Evolutionary conservation across 2,888 invertebrate genomes (phyloP).

Genomic region (Anagyrus pseudococci): DNA sequence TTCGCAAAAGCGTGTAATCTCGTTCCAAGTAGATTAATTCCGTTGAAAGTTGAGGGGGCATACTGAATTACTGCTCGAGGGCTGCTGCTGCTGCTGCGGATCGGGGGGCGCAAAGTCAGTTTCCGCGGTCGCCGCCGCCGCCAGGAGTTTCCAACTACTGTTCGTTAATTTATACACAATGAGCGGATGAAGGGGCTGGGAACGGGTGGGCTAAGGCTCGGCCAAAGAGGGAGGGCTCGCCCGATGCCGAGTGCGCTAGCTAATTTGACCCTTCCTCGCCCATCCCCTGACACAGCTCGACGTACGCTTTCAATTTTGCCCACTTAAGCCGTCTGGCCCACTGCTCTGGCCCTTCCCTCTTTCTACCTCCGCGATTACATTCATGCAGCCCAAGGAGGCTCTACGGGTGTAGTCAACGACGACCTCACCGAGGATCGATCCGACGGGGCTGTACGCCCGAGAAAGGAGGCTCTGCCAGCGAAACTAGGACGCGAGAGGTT

Average conservation of each 20-base stretch:
- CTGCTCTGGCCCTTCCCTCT: no score
- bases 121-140: constrained; percentile 33
- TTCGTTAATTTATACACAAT: constrained; percentile 40
- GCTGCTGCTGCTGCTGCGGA: background rate
- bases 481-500: background rate
- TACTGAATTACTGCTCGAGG: constrained; percentile 31
- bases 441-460: no score
- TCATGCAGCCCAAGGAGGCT: no score
- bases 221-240: background rate
- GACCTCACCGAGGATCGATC: no score
- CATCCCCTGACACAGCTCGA: no score
- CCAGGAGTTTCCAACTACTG: constrained; percentile 35
- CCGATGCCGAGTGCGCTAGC: no score
- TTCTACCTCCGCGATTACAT: no score
- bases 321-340: no score
- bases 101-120: constrained; percentile 31
- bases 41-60: constrained; percentile 34
- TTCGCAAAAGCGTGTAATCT: constrained; percentile 37
- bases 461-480: no score
- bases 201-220: constrained; percentile 5
- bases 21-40: constrained; percentile 38
- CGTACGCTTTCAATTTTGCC: background rate
- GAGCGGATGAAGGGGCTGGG: constrained; percentile 8
- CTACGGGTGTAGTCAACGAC: no score
- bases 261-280: no score